Evolutionary conservation across 2,888 invertebrate genomes (phyloP).

Genomic region (Hirtodrosophila cameraria): DNA sequence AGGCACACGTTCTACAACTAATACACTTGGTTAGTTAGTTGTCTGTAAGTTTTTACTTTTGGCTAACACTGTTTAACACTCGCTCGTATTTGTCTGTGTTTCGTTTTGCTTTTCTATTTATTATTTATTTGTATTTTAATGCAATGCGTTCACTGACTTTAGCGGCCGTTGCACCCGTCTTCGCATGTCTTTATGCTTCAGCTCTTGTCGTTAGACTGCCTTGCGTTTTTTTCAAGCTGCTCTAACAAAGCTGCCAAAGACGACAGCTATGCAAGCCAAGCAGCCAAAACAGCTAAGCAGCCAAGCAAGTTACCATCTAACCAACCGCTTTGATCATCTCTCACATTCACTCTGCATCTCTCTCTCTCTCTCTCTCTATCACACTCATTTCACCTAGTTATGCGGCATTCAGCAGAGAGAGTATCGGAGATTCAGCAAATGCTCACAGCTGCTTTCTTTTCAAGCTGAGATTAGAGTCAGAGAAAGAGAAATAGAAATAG

Average conservation of each 20-base stretch:
- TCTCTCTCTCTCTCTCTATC: not conserved
- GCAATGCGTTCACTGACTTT: slow-evolving; percentile 73
- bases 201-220: slow-evolving; percentile 74
- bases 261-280: slow-evolving; percentile 10
- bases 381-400: slow-evolving; percentile 48
- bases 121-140: slow-evolving; percentile 26
- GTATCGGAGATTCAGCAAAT: slow-evolving; percentile 49
- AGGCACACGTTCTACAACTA: not conserved
- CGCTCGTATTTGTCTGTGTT: not conserved
- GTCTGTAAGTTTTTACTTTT: not conserved
- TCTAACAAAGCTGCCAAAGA: slow-evolving; percentile 43
- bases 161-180: slow-evolving; percentile 69
- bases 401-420: slow-evolving; percentile 43
- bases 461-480: slow-evolving; percentile 12
- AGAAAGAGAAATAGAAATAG: too few species aligned
- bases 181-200: slow-evolving; percentile 76
- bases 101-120: slow-evolving; percentile 12
- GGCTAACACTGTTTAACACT: slow-evolving; percentile 23
- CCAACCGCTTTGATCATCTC: slow-evolving; percentile 27
- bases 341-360: slow-evolving; percentile 12
- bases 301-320: slow-evolving; percentile 31
- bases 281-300: slow-evolving; percentile 7
- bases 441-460: slow-evolving; percentile 46
- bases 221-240: slow-evolving; percentile 58
- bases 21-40: not conserved